These are phyloP conservation scores for Podilymbus podiceps DNA, from an alignment of 2,113 vertebrate species.

Conservation along the genomic window DNA sequence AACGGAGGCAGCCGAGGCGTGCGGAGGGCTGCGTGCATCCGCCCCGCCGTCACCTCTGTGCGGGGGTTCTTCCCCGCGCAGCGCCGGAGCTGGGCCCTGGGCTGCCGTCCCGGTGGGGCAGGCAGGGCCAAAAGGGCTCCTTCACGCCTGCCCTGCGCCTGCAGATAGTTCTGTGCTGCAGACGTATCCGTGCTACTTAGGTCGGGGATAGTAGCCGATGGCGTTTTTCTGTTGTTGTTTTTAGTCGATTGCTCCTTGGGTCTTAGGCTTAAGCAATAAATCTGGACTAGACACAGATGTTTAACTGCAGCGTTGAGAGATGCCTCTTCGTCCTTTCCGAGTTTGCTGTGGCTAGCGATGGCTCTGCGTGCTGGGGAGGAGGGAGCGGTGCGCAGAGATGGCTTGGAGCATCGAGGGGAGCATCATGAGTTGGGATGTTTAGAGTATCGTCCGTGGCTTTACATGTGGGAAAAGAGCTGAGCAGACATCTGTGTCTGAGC, in stretches of 20 bases:
- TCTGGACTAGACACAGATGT: neutral
- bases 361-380: neutral
- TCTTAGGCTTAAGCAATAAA: neutral
- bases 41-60: no score
- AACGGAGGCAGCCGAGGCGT: no score
- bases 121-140: neutral
- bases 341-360: rapidly evolving
- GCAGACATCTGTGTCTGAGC: neutral
- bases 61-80: rapidly evolving
- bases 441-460: rapidly evolving
- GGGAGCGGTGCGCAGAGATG: rapidly evolving
- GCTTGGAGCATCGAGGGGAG: neutral
- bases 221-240: neutral
- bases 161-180: rapidly evolving
- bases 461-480: neutral
- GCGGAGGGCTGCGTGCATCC: no score
- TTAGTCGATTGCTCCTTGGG: neutral
- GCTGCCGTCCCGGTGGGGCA: neutral
- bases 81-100: rapidly evolving
- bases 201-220: neutral
- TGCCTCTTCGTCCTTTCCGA: neutral
- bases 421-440: neutral
- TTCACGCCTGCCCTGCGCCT: neutral
- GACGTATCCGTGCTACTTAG: rapidly evolving
- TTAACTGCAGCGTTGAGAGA: neutral